These are phyloP conservation scores for Microplitis demolitor DNA, from an alignment of 1,140 invertebrate genomes.

Conservation along the genomic window DNA sequence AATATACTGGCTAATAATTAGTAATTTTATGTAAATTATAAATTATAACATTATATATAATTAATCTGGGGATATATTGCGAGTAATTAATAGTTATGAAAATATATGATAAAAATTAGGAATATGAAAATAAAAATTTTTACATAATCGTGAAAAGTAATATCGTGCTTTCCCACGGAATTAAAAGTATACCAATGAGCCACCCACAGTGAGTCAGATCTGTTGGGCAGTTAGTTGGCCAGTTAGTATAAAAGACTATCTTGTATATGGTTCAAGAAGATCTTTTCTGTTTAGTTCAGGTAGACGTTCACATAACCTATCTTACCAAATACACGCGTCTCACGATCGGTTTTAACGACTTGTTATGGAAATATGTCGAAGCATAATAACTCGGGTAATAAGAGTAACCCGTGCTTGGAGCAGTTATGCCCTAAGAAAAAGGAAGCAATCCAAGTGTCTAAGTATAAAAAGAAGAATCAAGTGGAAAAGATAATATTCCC, in stretches of 20 bases:
- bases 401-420: conserved; percentile 19
- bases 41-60: too few relatives aligned
- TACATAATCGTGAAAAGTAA: not conserved
- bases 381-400: conserved; percentile 33
- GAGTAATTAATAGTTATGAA: too few relatives aligned
- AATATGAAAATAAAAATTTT: not conserved
- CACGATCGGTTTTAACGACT: conserved; percentile 28
- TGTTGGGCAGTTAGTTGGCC: not conserved
- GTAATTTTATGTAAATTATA: too few relatives aligned
- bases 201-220: conserved; percentile 26
- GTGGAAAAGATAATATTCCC: not conserved
- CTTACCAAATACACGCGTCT: conserved; percentile 18
- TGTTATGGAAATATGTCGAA: conserved; percentile 35
- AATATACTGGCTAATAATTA: too few relatives aligned
- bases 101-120: too few relatives aligned
- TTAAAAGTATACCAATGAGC: not conserved
- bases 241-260: not conserved
- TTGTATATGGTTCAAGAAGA: not conserved
- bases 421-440: not conserved
- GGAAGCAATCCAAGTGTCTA: conserved; percentile 7
- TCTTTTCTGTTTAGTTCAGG: not conserved
- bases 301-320: conserved; percentile 12
- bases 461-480: not conserved
- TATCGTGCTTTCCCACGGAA: conserved; percentile 24
- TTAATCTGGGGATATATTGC: too few relatives aligned